Conservation (phyloP, 2,113 vertebrate genomes). For the Erinaceus europaeus region DNA sequence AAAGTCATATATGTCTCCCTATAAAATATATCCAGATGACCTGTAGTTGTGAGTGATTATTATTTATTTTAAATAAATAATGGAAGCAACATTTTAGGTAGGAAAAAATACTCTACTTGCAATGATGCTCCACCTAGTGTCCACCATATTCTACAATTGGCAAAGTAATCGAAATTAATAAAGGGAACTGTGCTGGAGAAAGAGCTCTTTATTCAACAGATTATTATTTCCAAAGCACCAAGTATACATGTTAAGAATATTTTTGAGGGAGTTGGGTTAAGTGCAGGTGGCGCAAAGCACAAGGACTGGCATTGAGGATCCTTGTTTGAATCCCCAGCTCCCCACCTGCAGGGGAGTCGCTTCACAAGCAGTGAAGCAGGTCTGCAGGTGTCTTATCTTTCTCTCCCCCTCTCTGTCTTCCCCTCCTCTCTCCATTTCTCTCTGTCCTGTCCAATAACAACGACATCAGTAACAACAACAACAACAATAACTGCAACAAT, state of each 20-base stretch:
- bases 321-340: too few relatives aligned
- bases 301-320: too few relatives aligned
- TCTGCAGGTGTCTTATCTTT: too few relatives aligned
- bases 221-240: neutral
- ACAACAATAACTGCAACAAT: too few relatives aligned
- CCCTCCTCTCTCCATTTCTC: too few relatives aligned
- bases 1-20: neutral
- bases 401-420: too few relatives aligned
- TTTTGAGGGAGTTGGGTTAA: too few relatives aligned
- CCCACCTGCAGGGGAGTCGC: too few relatives aligned
- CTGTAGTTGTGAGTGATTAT: constrained; percentile 5
- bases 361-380: too few relatives aligned
- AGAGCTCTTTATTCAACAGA: neutral
- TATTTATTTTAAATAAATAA: neutral
- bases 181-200: neutral
- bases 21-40: neutral
- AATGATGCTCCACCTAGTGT: constrained; percentile 39
- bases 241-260: neutral
- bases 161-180: constrained; percentile 11
- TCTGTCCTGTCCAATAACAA: too few relatives aligned
- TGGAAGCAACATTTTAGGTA: constrained; percentile 5
- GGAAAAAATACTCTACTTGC: neutral
- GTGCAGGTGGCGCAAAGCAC: too few relatives aligned
- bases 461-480: too few relatives aligned
- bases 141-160: neutral